Evolutionary conservation across 1,140 invertebrate genomes (phyloP).

Genomic region (Sitobion miscanthi): DNA sequence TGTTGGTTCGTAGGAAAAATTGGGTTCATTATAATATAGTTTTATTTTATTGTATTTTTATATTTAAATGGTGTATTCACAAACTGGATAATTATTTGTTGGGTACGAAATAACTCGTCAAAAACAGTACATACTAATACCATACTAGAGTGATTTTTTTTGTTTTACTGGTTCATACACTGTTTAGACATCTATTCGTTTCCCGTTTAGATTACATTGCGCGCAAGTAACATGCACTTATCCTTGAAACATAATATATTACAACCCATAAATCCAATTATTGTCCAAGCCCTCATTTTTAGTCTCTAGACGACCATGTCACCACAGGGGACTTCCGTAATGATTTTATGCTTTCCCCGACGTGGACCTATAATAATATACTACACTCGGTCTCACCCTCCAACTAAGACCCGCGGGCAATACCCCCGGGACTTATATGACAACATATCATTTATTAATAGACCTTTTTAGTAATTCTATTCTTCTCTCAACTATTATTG

Average conservation of each 20-base stretch:
- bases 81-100: too few species aligned
- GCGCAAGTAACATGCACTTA: background rate
- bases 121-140: background rate
- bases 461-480: background rate
- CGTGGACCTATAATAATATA: background rate
- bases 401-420: background rate
- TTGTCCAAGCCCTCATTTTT: background rate
- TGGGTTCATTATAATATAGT: background rate
- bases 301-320: background rate
- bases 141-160: background rate
- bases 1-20: background rate
- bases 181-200: background rate
- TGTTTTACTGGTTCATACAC: background rate
- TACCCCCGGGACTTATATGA: background rate
- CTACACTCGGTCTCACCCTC: background rate
- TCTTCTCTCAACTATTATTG: background rate
- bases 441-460: background rate
- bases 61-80: background rate
- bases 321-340: constrained; percentile 6
- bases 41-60: background rate
- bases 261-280: background rate
- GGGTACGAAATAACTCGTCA: too few species aligned
- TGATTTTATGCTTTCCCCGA: background rate
- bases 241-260: background rate
- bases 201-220: background rate